A percentile compares a stretch with the other conserved stretches of the same genome.
These are phyloP conservation scores for Pampusana beccarii DNA, from an alignment of 2,113 vertebrate genomes.

Conservation along the genomic window DNA sequence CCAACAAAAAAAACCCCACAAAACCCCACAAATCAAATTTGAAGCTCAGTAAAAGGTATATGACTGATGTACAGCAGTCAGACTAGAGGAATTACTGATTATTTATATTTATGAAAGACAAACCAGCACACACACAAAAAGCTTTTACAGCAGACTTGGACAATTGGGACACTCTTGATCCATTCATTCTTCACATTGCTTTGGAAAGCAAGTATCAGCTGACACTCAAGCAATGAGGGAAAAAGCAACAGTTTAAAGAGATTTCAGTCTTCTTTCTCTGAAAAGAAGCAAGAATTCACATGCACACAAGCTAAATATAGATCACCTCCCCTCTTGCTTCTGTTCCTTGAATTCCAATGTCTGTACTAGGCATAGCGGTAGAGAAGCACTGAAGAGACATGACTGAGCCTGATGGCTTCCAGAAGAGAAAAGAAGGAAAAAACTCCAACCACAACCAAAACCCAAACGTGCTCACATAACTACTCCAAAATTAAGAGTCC, in stretches of 20 bases:
- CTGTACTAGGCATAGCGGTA: neutral
- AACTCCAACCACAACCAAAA: neutral
- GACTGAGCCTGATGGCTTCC: neutral
- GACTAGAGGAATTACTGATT: neutral
- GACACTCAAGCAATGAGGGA: neutral
- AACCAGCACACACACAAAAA: rapidly evolving
- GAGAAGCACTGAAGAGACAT: neutral
- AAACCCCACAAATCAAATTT: neutral
- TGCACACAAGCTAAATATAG: neutral
- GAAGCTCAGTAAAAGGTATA: neutral
- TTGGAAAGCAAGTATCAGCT: slow-evolving; percentile 15
- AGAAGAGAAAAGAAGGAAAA: neutral
- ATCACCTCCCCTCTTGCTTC: neutral
- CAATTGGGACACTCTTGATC: slow-evolving; percentile 18
- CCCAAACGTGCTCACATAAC: neutral
- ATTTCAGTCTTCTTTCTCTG: neutral
- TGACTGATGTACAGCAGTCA: neutral
- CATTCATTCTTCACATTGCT: neutral
- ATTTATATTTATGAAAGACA: neutral
- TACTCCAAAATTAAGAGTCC: neutral
- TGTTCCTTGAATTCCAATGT: neutral
- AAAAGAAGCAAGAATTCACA: neutral
- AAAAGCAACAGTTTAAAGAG: neutral
- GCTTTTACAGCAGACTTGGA: neutral
- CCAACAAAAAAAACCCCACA: neutral